phyloP scores from a whole-genome alignment of 2,888 invertebrate species.

The Hetaerina titia region DNA sequence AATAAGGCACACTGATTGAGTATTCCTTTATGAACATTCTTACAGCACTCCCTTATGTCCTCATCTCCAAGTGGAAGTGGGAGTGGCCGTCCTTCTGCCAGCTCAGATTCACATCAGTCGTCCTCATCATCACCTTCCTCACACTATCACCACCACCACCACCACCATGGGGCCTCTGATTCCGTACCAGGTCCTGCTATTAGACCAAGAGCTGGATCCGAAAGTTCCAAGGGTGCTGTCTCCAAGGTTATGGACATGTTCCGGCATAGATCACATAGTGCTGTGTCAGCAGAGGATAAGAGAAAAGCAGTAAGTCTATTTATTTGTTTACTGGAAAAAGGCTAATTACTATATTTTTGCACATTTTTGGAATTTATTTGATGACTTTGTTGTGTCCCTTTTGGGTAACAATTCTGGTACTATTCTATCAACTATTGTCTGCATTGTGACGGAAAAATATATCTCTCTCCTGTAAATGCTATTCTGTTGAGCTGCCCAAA shows the following conservation, averaged over 20 bases:
- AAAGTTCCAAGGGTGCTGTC: slow-evolving; percentile 85
- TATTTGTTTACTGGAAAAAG: background rate
- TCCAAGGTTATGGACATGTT: slow-evolving; percentile 96
- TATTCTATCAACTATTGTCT: no score
- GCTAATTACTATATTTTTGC: background rate
- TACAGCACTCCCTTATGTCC: slow-evolving; percentile 79
- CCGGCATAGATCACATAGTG: slow-evolving; percentile 86
- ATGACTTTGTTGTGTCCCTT: no score
- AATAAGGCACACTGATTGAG: slow-evolving; percentile 62
- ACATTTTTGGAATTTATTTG: background rate
- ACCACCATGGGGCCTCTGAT: slow-evolving; percentile 78
- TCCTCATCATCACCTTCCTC: slow-evolving; percentile 72
- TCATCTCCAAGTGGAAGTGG: slow-evolving; percentile 74
- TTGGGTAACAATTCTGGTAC: no score
- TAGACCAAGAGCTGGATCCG: slow-evolving; percentile 77
- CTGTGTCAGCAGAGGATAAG: slow-evolving; percentile 85
- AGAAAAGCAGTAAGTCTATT: slow-evolving; percentile 83
- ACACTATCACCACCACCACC: slow-evolving; percentile 51
- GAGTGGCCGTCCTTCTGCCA: slow-evolving; percentile 63
- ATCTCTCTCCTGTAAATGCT: no score
- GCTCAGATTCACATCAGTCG: slow-evolving; percentile 69
- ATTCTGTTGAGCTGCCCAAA: no score
- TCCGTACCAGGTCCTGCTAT: slow-evolving; percentile 76
- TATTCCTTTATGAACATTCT: slow-evolving; percentile 70
- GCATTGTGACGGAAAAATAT: no score